A percentile compares a stretch with the other conserved stretches of the same genome.
These are phyloP conservation scores for Sepiola atlantica DNA, from an alignment of 2,888 invertebrate species.

Conservation along the genomic window DNA sequence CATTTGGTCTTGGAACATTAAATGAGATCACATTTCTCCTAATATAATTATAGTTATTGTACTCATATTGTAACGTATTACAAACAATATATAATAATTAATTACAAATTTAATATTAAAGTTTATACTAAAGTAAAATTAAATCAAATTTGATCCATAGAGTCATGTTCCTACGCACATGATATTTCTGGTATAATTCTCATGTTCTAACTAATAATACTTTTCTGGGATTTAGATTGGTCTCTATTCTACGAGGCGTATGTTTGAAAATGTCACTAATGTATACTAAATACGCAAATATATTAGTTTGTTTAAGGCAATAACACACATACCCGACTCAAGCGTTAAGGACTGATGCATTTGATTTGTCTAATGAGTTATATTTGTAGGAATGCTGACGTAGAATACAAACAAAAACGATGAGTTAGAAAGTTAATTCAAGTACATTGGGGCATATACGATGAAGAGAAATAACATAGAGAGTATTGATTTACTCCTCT, in stretches of 20 bases:
- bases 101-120: too few relatives aligned
- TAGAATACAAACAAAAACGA: neutral
- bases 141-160: too few relatives aligned
- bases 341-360: neutral
- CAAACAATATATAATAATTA: too few relatives aligned
- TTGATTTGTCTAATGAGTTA: neutral
- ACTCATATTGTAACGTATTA: too few relatives aligned
- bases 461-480: neutral
- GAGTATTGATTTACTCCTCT: too few relatives aligned
- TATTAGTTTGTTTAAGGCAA: neutral
- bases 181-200: neutral
- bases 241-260: neutral
- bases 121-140: too few relatives aligned
- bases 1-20: too few relatives aligned
- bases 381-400: neutral
- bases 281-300: neutral
- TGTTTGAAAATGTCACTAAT: neutral
- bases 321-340: neutral
- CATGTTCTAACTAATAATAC: neutral
- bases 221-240: too few relatives aligned
- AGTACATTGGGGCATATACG: neutral
- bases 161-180: too few relatives aligned
- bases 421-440: neutral
- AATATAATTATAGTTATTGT: too few relatives aligned
- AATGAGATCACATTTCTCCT: too few relatives aligned